Evolutionary conservation across 2,797 vertebrate genomes (phyloP).

Genomic region (Schizopygopsis pylzovi): DNA sequence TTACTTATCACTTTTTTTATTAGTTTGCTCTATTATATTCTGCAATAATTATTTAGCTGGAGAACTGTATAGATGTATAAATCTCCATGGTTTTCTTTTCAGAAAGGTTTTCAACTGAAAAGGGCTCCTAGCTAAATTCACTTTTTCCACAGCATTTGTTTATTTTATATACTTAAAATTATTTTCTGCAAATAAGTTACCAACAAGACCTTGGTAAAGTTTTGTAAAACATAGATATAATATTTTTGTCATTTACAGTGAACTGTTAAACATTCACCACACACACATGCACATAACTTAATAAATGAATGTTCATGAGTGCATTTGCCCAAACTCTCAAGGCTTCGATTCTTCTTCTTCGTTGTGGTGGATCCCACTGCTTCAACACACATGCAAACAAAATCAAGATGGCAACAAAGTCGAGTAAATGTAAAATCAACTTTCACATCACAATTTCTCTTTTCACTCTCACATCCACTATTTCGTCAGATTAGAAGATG

Average conservation of each 20-base stretch:
- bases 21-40: neutral
- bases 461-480: constrained; percentile 19
- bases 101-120: neutral
- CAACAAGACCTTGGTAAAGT: neutral
- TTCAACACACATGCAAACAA: neutral
- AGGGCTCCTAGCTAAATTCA: neutral
- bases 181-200: too few species aligned
- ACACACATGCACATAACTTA: neutral
- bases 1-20: neutral
- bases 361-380: neutral
- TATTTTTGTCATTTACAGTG: neutral
- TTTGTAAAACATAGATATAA: neutral
- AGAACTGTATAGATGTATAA: neutral
- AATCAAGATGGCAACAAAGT: constrained; percentile 1
- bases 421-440: neutral
- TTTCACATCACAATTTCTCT: neutral
- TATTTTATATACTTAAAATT: neutral
- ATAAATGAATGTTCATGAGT: neutral
- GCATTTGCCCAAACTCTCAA: neutral
- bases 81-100: too few species aligned
- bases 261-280: neutral
- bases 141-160: neutral
- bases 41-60: neutral
- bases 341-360: neutral
- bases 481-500: constrained; percentile 27